These are phyloP conservation scores for Lissocephala sabroskyi DNA, from an alignment of 2,888 invertebrate species.

Conservation along the genomic window DNA sequence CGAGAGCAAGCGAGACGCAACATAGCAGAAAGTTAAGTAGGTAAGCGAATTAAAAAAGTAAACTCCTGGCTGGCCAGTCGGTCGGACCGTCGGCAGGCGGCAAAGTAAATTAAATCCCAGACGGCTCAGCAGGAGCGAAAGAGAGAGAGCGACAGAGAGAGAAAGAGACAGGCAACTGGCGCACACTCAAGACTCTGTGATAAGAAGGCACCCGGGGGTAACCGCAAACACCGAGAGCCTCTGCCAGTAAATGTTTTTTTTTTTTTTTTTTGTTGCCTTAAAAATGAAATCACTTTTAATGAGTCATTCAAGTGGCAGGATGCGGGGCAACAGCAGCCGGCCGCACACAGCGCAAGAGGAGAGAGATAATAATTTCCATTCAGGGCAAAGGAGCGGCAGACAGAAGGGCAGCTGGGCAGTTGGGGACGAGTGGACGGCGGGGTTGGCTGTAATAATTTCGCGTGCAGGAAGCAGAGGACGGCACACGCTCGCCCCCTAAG, in stretches of 20 bases:
- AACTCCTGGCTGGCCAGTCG: neutral
- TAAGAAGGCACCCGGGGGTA: too few relatives aligned
- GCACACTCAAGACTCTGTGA: neutral
- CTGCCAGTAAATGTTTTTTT: constrained; percentile 37
- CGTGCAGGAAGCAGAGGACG: constrained; percentile 30
- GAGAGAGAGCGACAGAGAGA: neutral
- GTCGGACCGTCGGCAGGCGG: constrained; percentile 10
- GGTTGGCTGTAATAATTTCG: constrained; percentile 56
- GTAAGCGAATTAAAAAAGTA: constrained; percentile 63
- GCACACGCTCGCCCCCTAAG: too few relatives aligned
- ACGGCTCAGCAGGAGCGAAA: neutral
- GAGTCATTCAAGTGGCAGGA: constrained; percentile 64
- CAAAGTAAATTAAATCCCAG: constrained; percentile 10
- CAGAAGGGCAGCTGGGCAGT: too few relatives aligned
- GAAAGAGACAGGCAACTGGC: neutral
- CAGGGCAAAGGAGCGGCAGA: too few relatives aligned
- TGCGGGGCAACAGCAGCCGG: constrained; percentile 9
- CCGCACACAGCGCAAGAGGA: constrained; percentile 11
- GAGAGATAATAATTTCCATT: neutral
- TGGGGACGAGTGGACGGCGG: neutral
- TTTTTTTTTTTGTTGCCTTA: constrained; percentile 26
- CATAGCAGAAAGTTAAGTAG: constrained; percentile 52
- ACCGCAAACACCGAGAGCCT: too few relatives aligned
- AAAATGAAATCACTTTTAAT: constrained; percentile 65
- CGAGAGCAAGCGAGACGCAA: too few relatives aligned